Base-by-base conservation (phyloP, 1,140 invertebrate genomes). In the Hyles vespertilio region DNA sequence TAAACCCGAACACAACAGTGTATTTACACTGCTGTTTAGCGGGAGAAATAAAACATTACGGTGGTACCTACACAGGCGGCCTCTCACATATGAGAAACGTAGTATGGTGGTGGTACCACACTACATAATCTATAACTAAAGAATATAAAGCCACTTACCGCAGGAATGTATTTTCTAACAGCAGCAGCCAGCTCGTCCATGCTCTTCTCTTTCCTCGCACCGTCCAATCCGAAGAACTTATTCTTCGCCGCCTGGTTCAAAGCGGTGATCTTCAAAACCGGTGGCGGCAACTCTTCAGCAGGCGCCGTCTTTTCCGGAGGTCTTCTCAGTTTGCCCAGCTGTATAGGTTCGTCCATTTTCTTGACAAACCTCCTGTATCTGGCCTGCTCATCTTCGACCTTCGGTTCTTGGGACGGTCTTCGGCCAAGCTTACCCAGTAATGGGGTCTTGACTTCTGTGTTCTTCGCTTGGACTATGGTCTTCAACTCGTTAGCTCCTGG, bases 141-240 rank as follows among this genome's bases (percentile, higher is more conserved):
- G 4, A 40, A 5, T 40, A 40, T 12, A 12, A 12, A 6, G 32
- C 9, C 3, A 71, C 82, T 83, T 50, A 87, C 83, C 57, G 80
- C 81, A 56, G 87, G 83, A 73, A 89, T 87, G 66, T 84, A 87
- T 56, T 84, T 89, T 58, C 81, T 80, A n/a, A 87, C 84, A 10
- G 80, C 80, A 6, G 86, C 84, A 1, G 84, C 58, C 33, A 87
- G 52, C 54, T 89, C 84, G 47, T 89, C 82, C 1, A 87, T 71
- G 56, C 53, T 86, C 61, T 78, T 86, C 58, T 81, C 81, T 51
- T 80, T 83, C 72, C 84, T 87, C 11, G 52, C 66, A 1, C 67
- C 6, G 8, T 87, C 86, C 4, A 87, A 32, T 2, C 84, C 86
- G 44, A 87, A 89, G 74, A 86, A 87, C 65, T 81, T 89, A 56